These are phyloP conservation scores for Diarsia mendica DNA, from an alignment of 2,888 invertebrate species.

Conservation along the genomic window DNA sequence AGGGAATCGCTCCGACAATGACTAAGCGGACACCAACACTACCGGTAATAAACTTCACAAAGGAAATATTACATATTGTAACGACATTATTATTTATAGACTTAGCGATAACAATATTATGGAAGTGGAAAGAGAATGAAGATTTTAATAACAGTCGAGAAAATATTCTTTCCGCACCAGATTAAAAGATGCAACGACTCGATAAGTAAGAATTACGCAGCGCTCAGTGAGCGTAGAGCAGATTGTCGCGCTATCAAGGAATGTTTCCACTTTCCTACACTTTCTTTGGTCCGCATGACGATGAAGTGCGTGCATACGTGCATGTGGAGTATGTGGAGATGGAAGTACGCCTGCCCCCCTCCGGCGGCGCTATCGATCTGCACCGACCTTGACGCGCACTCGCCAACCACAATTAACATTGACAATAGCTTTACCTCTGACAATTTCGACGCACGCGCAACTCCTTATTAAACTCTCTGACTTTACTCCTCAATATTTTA, in stretches of 20 bases:
- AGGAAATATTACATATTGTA: constrained; percentile 63
- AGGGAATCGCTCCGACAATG: constrained; percentile 76
- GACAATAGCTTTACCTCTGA: constrained; percentile 78
- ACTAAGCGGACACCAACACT: constrained; percentile 75
- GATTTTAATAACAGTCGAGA: constrained; percentile 45
- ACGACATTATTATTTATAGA: constrained; percentile 33
- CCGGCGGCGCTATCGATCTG: constrained; percentile 80
- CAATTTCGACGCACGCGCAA: constrained; percentile 84
- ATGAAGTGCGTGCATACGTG: constrained; percentile 79
- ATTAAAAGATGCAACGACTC: constrained; percentile 62
- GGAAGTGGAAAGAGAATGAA: constrained; percentile 14
- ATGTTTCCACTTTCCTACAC: constrained; percentile 87
- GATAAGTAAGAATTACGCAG: constrained; percentile 69
- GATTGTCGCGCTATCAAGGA: constrained; percentile 78
- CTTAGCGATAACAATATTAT: constrained; percentile 27
- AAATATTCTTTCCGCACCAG: constrained; percentile 61
- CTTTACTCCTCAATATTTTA: constrained; percentile 1
- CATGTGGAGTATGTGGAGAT: constrained; percentile 74
- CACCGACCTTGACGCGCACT: constrained; percentile 84
- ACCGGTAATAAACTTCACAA: constrained; percentile 72
- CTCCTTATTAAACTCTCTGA: constrained; percentile 68
- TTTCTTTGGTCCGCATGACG: constrained; percentile 81
- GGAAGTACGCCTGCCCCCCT: constrained; percentile 73
- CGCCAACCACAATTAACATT: constrained; percentile 84
- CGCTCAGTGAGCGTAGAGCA: constrained; percentile 72